Percentiles rank a stretch among this genome's conserved stretches.
Evolutionary conservation across 92 coral and sea anemone species (phyloP).

Genomic region (Hydrozoanthus gracilis): DNA sequence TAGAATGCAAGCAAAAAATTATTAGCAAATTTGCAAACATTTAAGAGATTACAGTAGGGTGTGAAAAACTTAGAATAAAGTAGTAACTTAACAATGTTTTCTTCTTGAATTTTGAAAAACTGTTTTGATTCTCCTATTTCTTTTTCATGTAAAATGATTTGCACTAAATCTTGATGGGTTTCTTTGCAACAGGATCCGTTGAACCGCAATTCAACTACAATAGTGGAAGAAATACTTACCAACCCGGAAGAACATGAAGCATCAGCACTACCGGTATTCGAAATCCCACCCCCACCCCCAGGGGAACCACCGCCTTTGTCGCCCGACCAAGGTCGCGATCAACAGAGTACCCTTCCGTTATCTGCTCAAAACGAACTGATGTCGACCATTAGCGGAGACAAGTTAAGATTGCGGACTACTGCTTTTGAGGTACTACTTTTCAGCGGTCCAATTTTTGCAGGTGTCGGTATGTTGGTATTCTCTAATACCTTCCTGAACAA

Average conservation of each 20-base stretch:
- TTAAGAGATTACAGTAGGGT: no score
- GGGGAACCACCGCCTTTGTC: conserved; percentile 47
- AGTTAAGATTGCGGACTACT: background rate
- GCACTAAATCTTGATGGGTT: background rate
- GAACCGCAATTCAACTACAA: conserved; percentile 25
- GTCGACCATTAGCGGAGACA: background rate
- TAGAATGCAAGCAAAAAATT: no score
- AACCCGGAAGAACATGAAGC: background rate
- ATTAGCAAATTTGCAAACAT: no score
- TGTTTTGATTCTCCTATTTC: no score
- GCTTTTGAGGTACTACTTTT: conserved; percentile 5
- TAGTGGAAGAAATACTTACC: conserved; percentile 7
- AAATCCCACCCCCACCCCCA: conserved; percentile 47
- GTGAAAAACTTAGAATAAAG: no score
- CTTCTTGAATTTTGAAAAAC: no score
- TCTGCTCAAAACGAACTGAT: background rate
- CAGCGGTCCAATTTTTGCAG: conserved; percentile 10
- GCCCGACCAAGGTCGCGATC: background rate
- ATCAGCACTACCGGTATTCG: conserved; percentile 1
- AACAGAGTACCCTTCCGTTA: background rate
- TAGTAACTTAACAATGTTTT: no score
- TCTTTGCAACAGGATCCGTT: conserved; percentile 13
- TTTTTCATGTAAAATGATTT: no score
- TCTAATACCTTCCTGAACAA: conserved; percentile 22
- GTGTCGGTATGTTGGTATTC: conserved; percentile 40